Conservation (phyloP, 1,140 invertebrate genomes). For the Bombus superbus region DNA sequence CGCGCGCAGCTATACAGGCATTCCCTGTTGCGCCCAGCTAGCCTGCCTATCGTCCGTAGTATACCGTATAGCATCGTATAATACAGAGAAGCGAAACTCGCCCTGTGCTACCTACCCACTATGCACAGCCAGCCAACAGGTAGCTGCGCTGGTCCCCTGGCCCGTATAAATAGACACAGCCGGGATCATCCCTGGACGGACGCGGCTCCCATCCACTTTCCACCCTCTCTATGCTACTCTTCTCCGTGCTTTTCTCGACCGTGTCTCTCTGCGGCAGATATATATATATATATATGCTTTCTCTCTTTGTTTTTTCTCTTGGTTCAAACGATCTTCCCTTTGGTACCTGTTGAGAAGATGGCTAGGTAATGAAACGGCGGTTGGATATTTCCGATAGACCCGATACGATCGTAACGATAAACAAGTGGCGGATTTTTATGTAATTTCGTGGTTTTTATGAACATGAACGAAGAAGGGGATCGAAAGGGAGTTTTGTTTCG, state of each 20-base stretch:
- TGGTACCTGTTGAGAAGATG: too few relatives aligned
- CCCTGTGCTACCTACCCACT: conserved; percentile 18
- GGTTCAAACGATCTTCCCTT: too few relatives aligned
- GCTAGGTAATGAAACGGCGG: too few relatives aligned
- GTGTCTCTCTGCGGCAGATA: neutral
- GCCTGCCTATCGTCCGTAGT: neutral
- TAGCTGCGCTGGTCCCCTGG: conserved; percentile 74
- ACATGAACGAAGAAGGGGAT: too few relatives aligned
- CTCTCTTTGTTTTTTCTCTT: neutral
- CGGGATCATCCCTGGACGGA: conserved; percentile 78
- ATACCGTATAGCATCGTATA: neutral
- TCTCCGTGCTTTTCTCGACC: neutral
- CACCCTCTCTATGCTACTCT: neutral
- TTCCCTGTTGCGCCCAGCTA: conserved; percentile 34
- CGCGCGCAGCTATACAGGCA: conserved; percentile 19
- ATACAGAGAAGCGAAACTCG: conserved; percentile 15
- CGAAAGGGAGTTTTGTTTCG: too few relatives aligned
- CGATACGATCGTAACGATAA: too few relatives aligned
- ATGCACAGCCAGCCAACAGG: conserved; percentile 74
- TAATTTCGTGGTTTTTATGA: too few relatives aligned
- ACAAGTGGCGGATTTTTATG: too few relatives aligned
- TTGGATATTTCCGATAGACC: too few relatives aligned
- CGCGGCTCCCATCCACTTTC: conserved; percentile 43
- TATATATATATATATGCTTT: neutral
- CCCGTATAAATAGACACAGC: conserved; percentile 79